Base-by-base conservation (phyloP, 2,888 invertebrate species). In the Drosophila neonasuta region DNA sequence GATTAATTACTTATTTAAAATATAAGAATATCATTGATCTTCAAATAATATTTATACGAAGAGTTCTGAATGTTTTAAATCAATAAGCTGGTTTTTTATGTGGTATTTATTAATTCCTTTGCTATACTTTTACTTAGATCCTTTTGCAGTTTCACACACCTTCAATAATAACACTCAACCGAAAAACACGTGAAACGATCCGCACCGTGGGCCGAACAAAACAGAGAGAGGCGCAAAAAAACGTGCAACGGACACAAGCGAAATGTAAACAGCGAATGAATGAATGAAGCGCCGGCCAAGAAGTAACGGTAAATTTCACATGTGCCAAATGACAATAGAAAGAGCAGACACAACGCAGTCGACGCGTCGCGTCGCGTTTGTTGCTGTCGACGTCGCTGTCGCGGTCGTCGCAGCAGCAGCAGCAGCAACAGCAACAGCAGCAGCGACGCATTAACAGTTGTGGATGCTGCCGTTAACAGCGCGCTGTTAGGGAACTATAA, bases 211-310 rank as follows among this genome's bases (percentile, higher is more conserved):
- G 60, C 42, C 58, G 45, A 59, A 55, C 61, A 58, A 63, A 63
- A 68, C 52, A 50, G 46, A 48, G 52, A 48, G 52, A 48, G 32
- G 8, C 24, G n/a, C 32, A 32, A 50, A 49, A 34, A 49, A 68
- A 56, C 51, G 64, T 68, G 70, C 74, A 45, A 68, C 65, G 70
- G 67, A 60, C 79, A 66, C 75, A 76, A 74, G 74, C 88, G 86
- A 77, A 89, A 86, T 86, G 79, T 88, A 88, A 86, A 81, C 89
- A 79, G 85, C 87, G 81, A 88, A 86, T 88, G 87, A 86, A 86
- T 86, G 80, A 84, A 78, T 80, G 87, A 74, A 82, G 66, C 79
- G 78, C 62, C 65, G 80, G 71, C 80, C 71, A 77, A 88, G 84
- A 84, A 83, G 87, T 81, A 84, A 84, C 83, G 86, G 83, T 88